Percentiles rank a stretch among this genome's conserved stretches.
phyloP scores from a whole-genome alignment of 1,140 invertebrate species.

The Anastatus disparis region DNA sequence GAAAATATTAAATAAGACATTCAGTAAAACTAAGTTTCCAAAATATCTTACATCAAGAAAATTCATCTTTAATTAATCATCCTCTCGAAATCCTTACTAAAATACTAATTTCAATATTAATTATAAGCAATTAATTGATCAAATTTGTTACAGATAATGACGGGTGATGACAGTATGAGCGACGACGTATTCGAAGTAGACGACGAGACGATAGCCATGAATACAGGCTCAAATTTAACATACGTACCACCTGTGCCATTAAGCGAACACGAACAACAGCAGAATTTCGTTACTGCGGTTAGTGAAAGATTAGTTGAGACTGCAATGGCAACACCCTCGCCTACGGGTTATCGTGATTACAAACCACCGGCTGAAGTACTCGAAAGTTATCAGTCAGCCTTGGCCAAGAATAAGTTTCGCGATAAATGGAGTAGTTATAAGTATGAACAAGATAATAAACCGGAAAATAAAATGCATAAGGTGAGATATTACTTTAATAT shows the following conservation, averaged over 20 bases:
- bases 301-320: background rate
- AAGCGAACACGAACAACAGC: slow-evolving; percentile 33
- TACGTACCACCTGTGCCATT: slow-evolving; percentile 25
- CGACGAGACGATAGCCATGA: slow-evolving; percentile 16
- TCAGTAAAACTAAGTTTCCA: too few species aligned
- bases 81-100: too few species aligned
- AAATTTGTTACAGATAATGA: slow-evolving; percentile 61
- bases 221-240: slow-evolving; percentile 14
- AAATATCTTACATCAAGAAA: too few species aligned
- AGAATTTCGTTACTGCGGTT: background rate
- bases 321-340: slow-evolving; percentile 70
- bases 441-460: slow-evolving; percentile 61
- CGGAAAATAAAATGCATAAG: slow-evolving; percentile 72
- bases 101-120: too few species aligned
- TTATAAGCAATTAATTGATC: too few species aligned
- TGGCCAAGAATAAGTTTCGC: slow-evolving; percentile 41
- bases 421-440: slow-evolving; percentile 42
- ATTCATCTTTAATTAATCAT: too few species aligned
- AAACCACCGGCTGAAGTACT: slow-evolving; percentile 77
- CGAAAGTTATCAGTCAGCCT: slow-evolving; percentile 51
- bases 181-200: slow-evolving; percentile 81
- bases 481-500: slow-evolving; percentile 59
- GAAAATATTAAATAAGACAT: too few species aligned
- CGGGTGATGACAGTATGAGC: slow-evolving; percentile 75
- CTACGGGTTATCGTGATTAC: slow-evolving; percentile 83